Evolutionary conservation across 2,888 invertebrate species (phyloP).

Genomic region (Hybos culiciformis): DNA sequence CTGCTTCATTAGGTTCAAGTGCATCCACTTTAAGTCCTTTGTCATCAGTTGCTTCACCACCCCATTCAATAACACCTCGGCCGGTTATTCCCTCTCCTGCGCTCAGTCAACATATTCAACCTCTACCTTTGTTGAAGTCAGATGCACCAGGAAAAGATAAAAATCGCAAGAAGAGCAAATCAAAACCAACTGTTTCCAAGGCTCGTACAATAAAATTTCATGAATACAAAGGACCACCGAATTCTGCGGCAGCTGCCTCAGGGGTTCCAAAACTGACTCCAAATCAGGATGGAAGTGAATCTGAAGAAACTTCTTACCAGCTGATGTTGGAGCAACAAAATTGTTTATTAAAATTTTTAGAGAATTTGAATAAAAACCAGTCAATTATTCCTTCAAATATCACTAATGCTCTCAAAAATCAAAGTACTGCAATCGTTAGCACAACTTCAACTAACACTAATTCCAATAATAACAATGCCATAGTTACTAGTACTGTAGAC

Average conservation of each 20-base stretch:
- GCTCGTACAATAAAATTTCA: slow-evolving; percentile 90
- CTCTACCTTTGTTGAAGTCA: slow-evolving; percentile 35
- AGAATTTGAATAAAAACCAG: slow-evolving; percentile 65
- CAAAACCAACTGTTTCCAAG: slow-evolving; percentile 66
- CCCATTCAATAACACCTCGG: slow-evolving; percentile 40
- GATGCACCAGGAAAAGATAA: slow-evolving; percentile 60
- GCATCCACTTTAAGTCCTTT: slow-evolving; percentile 54
- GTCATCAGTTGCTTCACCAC: slow-evolving; percentile 51
- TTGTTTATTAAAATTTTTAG: slow-evolving; percentile 78
- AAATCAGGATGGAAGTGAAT: slow-evolving; percentile 13
- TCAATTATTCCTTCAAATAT: slow-evolving; percentile 58
- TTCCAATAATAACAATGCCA: slow-evolving; percentile 12
- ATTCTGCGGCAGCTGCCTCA: slow-evolving; percentile 45
- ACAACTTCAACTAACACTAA: slow-evolving; percentile 12
- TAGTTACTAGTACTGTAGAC: slow-evolving; percentile 12
- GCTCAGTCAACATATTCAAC: slow-evolving; percentile 31
- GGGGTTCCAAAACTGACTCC: slow-evolving; percentile 42
- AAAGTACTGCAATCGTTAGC: slow-evolving; percentile 1
- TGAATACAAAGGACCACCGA: slow-evolving; percentile 90
- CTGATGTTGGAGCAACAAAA: slow-evolving; percentile 80
- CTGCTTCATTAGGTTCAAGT: slow-evolving; percentile 43
- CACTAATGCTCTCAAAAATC: slow-evolving; percentile 26
- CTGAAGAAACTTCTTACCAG: slow-evolving; percentile 73
- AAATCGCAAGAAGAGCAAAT: slow-evolving; percentile 68
- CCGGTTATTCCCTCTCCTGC: slow-evolving; percentile 39